Conservation (phyloP, 1,140 invertebrate genomes). For the Drosophila rufa region DNA sequence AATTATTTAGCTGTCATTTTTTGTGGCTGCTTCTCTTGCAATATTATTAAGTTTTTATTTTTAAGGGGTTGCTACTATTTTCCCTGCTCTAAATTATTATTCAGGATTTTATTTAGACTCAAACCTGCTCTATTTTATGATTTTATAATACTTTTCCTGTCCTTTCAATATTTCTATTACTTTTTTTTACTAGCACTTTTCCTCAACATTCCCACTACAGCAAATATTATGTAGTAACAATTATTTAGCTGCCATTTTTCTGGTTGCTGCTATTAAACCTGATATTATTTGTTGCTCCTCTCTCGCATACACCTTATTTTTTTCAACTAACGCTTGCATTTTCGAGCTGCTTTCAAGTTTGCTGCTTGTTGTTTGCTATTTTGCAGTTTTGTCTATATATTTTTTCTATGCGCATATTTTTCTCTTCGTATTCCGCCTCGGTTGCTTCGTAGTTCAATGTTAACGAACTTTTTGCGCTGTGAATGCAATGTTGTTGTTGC, state of each 20-base stretch:
- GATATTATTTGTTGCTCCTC: slow-evolving; percentile 1
- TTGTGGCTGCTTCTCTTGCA: too few relatives aligned
- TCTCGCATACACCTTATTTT: neutral
- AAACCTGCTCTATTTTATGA: too few relatives aligned
- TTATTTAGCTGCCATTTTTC: neutral
- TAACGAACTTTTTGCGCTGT: slow-evolving; percentile 82
- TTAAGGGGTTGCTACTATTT: too few relatives aligned
- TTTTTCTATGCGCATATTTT: slow-evolving; percentile 38
- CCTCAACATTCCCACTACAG: too few relatives aligned
- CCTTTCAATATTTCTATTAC: too few relatives aligned
- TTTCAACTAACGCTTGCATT: slow-evolving; percentile 20
- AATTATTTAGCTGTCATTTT: too few relatives aligned
- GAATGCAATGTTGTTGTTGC: slow-evolving; percentile 40
- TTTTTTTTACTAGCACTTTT: too few relatives aligned
- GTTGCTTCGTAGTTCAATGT: slow-evolving; percentile 84
- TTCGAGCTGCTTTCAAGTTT: slow-evolving; percentile 40
- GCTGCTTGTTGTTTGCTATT: slow-evolving; percentile 1
- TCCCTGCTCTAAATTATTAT: too few relatives aligned
- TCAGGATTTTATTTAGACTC: too few relatives aligned
- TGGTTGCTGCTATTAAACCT: neutral
- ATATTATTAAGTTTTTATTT: too few relatives aligned
- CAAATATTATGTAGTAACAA: too few relatives aligned
- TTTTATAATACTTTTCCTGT: too few relatives aligned
- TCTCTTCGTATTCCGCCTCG: slow-evolving; percentile 53
- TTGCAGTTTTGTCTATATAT: slow-evolving; percentile 31